Evolutionary conservation across 2,888 invertebrate species (phyloP), one percentile per base, ranked within the genome.

Genomic region (Gibbula magus): DNA sequence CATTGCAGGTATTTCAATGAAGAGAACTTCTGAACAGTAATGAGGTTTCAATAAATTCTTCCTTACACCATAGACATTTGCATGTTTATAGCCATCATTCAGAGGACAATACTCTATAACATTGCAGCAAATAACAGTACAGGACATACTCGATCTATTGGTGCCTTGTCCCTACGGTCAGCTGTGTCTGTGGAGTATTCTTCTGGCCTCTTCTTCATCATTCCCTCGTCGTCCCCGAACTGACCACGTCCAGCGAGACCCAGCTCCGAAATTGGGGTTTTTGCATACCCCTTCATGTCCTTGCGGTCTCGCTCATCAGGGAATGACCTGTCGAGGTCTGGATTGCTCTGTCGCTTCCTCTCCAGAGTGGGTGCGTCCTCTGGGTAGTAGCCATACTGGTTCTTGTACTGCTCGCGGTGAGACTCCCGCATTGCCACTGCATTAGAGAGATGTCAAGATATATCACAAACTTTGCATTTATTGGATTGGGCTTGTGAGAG

Each of bases 61-160:
- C 4, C 4, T 35, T 35, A 5, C 7, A n/a, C n/a, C n/a, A n/a
- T n/a, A n/a, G n/a, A n/a, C n/a, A n/a, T n/a, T n/a, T n/a, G n/a
- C n/a, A n/a, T n/a, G n/a, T n/a, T n/a, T n/a, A n/a, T n/a, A n/a
- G n/a, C 3, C 35, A 7, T 35, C 35, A 3, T 7, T 35, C 35
- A 35, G 4, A 35, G 7, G 4, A 5, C 35, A 35, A 5, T 35
- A 5, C 35, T 35, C 35, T 35, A n/a, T n/a, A n/a, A n/a, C n/a
- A n/a, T n/a, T n/a, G n/a, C n/a, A n/a, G n/a, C n/a, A n/a, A n/a
- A n/a, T n/a, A n/a, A n/a, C n/a, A n/a, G n/a, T n/a, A n/a, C n/a
- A 35, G 3, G 13, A 45, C 82, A 3, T 66, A 83, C 83, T 82
- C 79, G 77, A 51, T 79, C 81, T n/a, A 79, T 81, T 20, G 82